A percentile compares a stretch with the other conserved stretches of the same genome.
Conservation (phyloP, 2,113 vertebrate genomes). For the Cynocephalus volans region DNA sequence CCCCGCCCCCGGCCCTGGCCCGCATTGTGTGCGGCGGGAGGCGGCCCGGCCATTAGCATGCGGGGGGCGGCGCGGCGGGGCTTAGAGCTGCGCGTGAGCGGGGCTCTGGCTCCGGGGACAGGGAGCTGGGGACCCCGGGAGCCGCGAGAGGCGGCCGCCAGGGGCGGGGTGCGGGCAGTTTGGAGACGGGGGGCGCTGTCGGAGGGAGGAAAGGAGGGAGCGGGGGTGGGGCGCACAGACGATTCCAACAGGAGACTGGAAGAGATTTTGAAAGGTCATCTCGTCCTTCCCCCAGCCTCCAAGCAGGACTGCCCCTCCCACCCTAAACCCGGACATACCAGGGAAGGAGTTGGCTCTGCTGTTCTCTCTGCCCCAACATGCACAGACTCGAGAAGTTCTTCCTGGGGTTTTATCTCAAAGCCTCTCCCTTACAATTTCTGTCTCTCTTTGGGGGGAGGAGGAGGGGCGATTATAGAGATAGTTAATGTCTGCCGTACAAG, state of each 20-base stretch:
- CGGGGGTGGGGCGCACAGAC: constrained; percentile 81
- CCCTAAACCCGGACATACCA: constrained; percentile 86
- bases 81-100: constrained; percentile 70
- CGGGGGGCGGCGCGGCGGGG: constrained; percentile 82
- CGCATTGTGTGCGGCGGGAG: constrained; percentile 84
- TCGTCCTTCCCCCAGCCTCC: constrained; percentile 82
- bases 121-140: constrained; percentile 76
- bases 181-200: constrained; percentile 71
- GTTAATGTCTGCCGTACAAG: constrained; percentile 83
- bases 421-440: constrained; percentile 84
- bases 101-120: constrained; percentile 61
- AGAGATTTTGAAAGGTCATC: constrained; percentile 85
- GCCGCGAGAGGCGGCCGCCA: constrained; percentile 71
- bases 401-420: constrained; percentile 85
- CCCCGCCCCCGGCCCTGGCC: constrained; percentile 82
- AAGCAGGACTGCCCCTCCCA: constrained; percentile 79
- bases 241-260: constrained; percentile 75
- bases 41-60: constrained; percentile 84
- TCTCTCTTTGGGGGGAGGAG: constrained; percentile 83
- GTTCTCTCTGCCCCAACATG: constrained; percentile 84
- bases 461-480: constrained; percentile 84
- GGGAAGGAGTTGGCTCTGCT: constrained; percentile 83
- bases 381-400: constrained; percentile 85
- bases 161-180: constrained; percentile 76
- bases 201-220: constrained; percentile 54